Conservation (phyloP, 2,797 vertebrate species). For the Cyprinella venusta region DNA sequence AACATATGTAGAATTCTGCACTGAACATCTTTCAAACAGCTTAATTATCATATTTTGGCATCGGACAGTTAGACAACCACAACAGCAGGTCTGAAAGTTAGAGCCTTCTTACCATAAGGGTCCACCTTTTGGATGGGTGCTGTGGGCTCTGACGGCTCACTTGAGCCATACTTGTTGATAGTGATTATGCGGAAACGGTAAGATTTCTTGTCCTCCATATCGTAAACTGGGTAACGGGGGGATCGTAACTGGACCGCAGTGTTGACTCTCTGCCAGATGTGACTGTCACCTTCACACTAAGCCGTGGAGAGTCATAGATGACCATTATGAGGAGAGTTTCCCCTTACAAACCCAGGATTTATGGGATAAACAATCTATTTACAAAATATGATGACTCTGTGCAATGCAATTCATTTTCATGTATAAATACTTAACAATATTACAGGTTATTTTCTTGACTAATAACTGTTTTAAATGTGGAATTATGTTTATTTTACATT, state of each 20-base stretch:
- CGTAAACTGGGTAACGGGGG: constrained; percentile 91
- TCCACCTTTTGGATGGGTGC: constrained; percentile 85
- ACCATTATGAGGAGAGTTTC: constrained; percentile 37
- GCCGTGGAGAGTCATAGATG: constrained; percentile 50
- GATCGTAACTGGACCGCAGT: constrained; percentile 85
- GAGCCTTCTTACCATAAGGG: constrained; percentile 79
- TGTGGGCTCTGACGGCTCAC: constrained; percentile 87
- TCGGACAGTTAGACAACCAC: constrained; percentile 7
- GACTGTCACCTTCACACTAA: constrained; percentile 81
- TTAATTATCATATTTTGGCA: background rate
- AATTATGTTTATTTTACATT: background rate
- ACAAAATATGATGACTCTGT: background rate
- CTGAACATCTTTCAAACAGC: background rate
- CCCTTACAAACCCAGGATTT: background rate
- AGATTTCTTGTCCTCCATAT: constrained; percentile 88
- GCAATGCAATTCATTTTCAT: background rate
- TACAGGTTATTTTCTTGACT: background rate
- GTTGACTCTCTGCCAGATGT: constrained; percentile 92
- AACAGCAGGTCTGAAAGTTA: constrained; percentile 9
- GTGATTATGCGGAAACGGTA: constrained; percentile 92
- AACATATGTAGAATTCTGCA: constrained; percentile 2
- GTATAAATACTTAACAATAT: background rate
- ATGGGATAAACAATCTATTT: background rate
- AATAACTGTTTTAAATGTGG: background rate
- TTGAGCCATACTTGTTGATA: constrained; percentile 86